Percentiles rank a stretch among this genome's conserved stretches.
phyloP scores from a whole-genome alignment of 2,888 invertebrate species.

The Bombylius major region DNA sequence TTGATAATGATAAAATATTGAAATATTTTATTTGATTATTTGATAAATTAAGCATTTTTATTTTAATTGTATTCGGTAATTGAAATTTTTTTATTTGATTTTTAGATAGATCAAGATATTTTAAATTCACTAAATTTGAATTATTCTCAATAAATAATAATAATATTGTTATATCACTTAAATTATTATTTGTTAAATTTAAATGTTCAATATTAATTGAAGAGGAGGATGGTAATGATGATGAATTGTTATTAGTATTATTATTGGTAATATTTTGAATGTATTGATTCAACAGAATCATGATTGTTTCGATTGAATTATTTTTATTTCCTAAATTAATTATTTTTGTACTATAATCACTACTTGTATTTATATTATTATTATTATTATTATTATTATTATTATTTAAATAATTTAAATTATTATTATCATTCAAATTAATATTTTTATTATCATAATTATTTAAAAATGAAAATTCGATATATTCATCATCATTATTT shows the following conservation, averaged over 20 bases:
- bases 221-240: too few species aligned
- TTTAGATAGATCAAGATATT: constrained; percentile 13
- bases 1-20: too few species aligned
- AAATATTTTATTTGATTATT: constrained; percentile 6
- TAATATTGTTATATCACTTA: constrained; percentile 1
- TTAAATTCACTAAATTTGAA: constrained; percentile 2
- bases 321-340: constrained; percentile 13
- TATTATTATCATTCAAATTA: constrained; percentile 1
- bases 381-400: constrained; percentile 3
- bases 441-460: neutral
- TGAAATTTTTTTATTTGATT: constrained; percentile 8
- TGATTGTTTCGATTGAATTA: neutral
- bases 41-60: constrained; percentile 14
- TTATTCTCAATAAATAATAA: constrained; percentile 2
- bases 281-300: neutral
- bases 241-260: neutral
- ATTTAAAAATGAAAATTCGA: neutral
- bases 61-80: neutral
- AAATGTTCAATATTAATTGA: neutral
- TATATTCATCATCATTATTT: too few species aligned
- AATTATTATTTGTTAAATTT: constrained; percentile 14
- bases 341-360: constrained; percentile 13
- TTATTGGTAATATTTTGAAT: neutral
- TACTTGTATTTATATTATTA: constrained; percentile 9
- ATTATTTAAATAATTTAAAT: constrained; percentile 2